Percentiles rank a stretch among this genome's conserved stretches.
Conservation (phyloP, 1,140 invertebrate genomes). For the Calephelis nemesis region DNA sequence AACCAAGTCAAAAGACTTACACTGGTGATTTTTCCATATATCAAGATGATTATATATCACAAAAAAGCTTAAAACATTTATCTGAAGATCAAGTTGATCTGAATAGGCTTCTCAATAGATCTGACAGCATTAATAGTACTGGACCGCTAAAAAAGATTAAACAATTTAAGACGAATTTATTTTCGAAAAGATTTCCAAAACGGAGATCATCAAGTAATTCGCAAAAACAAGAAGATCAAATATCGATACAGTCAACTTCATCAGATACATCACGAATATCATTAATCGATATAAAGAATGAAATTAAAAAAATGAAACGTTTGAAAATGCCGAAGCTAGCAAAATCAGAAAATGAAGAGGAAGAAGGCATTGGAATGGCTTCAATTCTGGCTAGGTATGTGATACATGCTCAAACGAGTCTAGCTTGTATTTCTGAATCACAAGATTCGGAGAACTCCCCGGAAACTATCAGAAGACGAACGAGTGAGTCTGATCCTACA, state of each 20-base stretch:
- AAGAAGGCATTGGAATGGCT: constrained; percentile 82
- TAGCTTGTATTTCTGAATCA: constrained; percentile 81
- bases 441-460: constrained; percentile 77
- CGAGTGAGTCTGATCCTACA: constrained; percentile 66
- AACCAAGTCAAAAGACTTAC: constrained; percentile 50
- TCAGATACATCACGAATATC: constrained; percentile 72
- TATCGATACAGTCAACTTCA: constrained; percentile 63
- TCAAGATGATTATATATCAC: constrained; percentile 57
- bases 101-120: constrained; percentile 55
- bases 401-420: constrained; percentile 80
- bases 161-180: constrained; percentile 60
- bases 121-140: constrained; percentile 47
- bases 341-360: constrained; percentile 77
- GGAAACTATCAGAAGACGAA: constrained; percentile 60
- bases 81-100: constrained; percentile 66
- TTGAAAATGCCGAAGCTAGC: constrained; percentile 77
- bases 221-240: constrained; percentile 59
- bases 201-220: constrained; percentile 43
- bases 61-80: constrained; percentile 59
- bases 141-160: constrained; percentile 59
- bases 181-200: constrained; percentile 49
- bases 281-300: constrained; percentile 66
- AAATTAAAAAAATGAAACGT: constrained; percentile 65
- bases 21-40: constrained; percentile 60
- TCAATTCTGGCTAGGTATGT: constrained; percentile 83